Evolutionary conservation across 2,888 invertebrate genomes (phyloP), one percentile per base, ranked within the genome.

Genomic region (Phaonia tiefii): DNA sequence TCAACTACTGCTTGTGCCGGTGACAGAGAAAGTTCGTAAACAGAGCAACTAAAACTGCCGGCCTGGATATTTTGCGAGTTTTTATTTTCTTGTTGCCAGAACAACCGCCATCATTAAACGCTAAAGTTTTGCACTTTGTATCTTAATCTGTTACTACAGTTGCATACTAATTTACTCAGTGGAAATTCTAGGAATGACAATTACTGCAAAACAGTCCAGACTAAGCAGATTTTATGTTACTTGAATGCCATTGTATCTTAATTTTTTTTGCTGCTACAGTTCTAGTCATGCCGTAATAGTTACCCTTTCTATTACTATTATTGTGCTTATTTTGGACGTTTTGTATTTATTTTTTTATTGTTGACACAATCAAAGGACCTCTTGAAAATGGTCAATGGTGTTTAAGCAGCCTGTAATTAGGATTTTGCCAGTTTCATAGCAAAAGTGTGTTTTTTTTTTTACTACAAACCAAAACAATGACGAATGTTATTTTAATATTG

Each of bases 61-160:
- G 31, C 31, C 31, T 5, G 4, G 3, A 31, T 31, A 31, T 31
- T 31, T 31, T 31, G 31, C 8, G n/a, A n/a, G n/a, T 31, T 31
- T 31, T 31, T 15, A 22, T 54, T 54, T 54, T 22, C 13, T 7
- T 54, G 49, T 49, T 49, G 49, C 54, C 54, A 22, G 22, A 54
- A 54, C 54, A 54, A 54, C 54, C 25, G 54, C 54, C 25, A 25
- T 22, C 54, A 54, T 54, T 54, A 54, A 54, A 54, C 25, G 54
- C 10, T 22, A 54, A 54, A 54, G 54, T 72, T 75, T 72, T 65
- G 31, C 72, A 78, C 51, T 78, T 73, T 67, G 44, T 60, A 58
- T 67, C 67, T 56, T 66, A 67, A 72, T 72, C 72, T 69, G 31
- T 73, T 78, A 44, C 60, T 67, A 67, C 51, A 66, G 51, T 78